Base-by-base conservation (phyloP, 2,888 invertebrate genomes). In the Pseudoips prasinana region DNA sequence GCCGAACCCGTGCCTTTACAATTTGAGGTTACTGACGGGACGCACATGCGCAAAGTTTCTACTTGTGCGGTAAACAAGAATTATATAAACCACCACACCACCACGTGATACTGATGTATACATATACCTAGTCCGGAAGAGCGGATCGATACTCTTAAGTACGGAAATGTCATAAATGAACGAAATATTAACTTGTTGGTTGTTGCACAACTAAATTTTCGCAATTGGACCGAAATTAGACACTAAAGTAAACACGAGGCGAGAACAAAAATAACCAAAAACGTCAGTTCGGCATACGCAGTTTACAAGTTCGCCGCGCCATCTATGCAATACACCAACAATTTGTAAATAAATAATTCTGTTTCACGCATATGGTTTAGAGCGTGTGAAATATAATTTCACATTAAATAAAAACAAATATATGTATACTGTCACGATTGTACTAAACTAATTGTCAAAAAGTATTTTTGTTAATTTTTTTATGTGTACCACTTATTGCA, bases 221-320 rank as follows among this genome's bases (percentile, higher is more conserved):
- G 74, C 82, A 82, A 82, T 81, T 70, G 74, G 70, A 82, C 69
- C 82, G 80, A 85, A 87, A 88, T 85, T 73, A 86, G 86, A 87
- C 81, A 84, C 84, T 86, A 87, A 88, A 88, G 87, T 89, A 87
- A 88, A 88, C 89, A 89, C 88, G 89, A 89, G 89, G 88, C 83
- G 78, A 88, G 87, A 87, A 88, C 80, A 86, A 86, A 89, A 88
- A 88, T 89, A 89, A 89, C 89, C 89, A 89, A 89, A 89, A 89
- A 89, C 86, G 89, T 89, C 89, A 87, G 74, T 77, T 79, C 81
- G 73, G 80, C 78, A 79, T 83, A 87, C 86, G 89, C 88, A 87
- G 84, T 88, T 83, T 84, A 82, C 78, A 80, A 81, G 79, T 72
- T 69, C 70, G 74, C 69, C 73, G 80, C 87, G 88, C 87, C 88